These are phyloP conservation scores for Cryptus armator DNA, from an alignment of 2,888 invertebrate genomes.

Conservation along the genomic window DNA sequence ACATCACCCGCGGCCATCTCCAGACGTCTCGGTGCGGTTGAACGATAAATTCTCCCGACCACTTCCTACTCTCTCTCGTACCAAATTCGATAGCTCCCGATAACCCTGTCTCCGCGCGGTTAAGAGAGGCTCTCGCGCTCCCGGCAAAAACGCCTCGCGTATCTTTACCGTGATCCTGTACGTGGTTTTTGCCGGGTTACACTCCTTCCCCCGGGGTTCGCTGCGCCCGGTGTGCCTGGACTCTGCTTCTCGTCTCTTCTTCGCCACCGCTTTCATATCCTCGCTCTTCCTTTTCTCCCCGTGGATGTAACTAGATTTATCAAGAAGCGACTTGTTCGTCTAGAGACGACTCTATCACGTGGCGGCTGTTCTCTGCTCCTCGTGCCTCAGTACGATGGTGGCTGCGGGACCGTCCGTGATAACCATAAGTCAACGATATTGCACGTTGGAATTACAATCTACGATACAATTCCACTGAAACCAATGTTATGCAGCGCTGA, in stretches of 20 bases:
- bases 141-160: conserved; percentile 71
- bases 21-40: conserved; percentile 41
- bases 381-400: conserved; percentile 7
- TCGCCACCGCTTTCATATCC: conserved; percentile 19
- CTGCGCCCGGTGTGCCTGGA: conserved; percentile 24
- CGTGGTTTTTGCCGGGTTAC: conserved; percentile 69
- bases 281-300: conserved; percentile 27
- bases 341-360: conserved; percentile 67
- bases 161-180: conserved; percentile 70
- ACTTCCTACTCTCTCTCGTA: conserved; percentile 72
- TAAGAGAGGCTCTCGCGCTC: conserved; percentile 63
- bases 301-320: conserved; percentile 73
- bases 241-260: conserved; percentile 23
- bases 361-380: conserved; percentile 53
- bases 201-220: conserved; percentile 32
- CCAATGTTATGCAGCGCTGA: conserved; percentile 18
- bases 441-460: conserved; percentile 49
- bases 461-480: conserved; percentile 19
- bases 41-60: conserved; percentile 63
- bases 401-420: conserved; percentile 24
- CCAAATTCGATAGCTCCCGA: conserved; percentile 75
- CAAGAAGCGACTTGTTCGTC: conserved; percentile 64
- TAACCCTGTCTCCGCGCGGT: conserved; percentile 74
- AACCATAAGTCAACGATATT: conserved; percentile 52
- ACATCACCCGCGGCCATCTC: conserved; percentile 56